phyloP scores from a whole-genome alignment of 2,888 invertebrate genomes.

The Ochropleura plecta region DNA sequence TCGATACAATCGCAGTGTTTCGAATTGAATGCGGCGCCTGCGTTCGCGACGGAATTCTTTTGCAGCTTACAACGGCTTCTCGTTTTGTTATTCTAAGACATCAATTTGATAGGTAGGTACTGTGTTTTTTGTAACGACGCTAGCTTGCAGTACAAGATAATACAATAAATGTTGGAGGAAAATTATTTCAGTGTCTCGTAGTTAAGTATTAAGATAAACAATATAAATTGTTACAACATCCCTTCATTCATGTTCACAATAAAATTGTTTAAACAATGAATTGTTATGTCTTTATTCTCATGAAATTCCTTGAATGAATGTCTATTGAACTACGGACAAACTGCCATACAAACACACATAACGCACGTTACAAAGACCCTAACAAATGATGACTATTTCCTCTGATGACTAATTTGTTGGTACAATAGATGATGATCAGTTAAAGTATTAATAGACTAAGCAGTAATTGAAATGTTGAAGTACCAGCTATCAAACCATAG shows the following conservation, averaged over 20 bases:
- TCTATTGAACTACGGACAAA: background rate
- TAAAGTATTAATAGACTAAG: background rate
- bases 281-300: conserved; percentile 17
- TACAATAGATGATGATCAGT: background rate
- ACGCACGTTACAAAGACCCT: background rate
- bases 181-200: background rate
- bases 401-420: conserved; percentile 1
- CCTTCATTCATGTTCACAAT: conserved; percentile 11
- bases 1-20: conserved; percentile 69
- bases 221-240: conserved; percentile 1
- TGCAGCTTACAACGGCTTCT: conserved; percentile 23
- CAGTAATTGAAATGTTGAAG: background rate
- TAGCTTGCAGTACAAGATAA: conserved; percentile 13
- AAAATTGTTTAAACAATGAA: conserved; percentile 31
- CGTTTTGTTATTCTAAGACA: conserved; percentile 46
- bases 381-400: background rate
- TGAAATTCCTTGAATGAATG: conserved; percentile 8
- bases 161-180: background rate
- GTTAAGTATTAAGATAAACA: conserved; percentile 1
- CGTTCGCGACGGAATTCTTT: conserved; percentile 57
- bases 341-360: background rate
- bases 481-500: background rate
- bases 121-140: conserved; percentile 27
- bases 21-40: conserved; percentile 57
- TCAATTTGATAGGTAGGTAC: background rate